Evolutionary conservation across 53 echinoderm and acorn worm species (phyloP), one percentile per base, ranked within the genome.

Genomic region (Stichopus horrens): DNA sequence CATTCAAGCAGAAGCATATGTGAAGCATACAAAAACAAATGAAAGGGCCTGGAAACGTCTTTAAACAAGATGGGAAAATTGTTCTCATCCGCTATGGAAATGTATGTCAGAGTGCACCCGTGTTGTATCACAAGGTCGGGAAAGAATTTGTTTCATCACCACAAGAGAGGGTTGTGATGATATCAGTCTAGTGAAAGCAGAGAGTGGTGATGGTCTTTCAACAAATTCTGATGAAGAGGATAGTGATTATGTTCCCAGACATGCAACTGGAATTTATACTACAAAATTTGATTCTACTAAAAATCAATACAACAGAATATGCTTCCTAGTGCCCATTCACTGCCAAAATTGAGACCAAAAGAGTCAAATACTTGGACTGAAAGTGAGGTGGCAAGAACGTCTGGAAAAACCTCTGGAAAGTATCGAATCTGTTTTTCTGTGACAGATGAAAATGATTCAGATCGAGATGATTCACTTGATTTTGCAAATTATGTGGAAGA

Each of bases 361-460:
- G 83, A 58, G 18, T 21, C 18, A 10, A 57, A 56, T 13, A 20
- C 63, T 57, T 83, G 83, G 83, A 83, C 57, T 83, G 83, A 83
- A 59, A n/a, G 83, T 60, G 83, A 83, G 22, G 83, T 83, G n/a
- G 83, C 57, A 0, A 54, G 56, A 23, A 83, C 57, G 21, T 83
- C 83, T 57, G 83, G 83, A 83, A 83, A 83, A 58, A 58, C 83
- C 22, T 19, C 83, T 0, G 83, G 83, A 59, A 83, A 83, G 7
- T 83, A 83, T 58, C 51, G 83, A 9, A 73, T 71, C 37, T 83
- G 58, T 11, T 79, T 79, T 79, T 79, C 52, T 79, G 79, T 79
- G 13, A 79, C n/a, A 52, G 79, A 79, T 7, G 54, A 79, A 14
- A 54, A 79, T 14, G n/a, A 23, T 54, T 79, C 79, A 53, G 55